These are phyloP conservation scores for Boloria selene DNA, from an alignment of 2,888 invertebrate genomes.

Conservation along the genomic window DNA sequence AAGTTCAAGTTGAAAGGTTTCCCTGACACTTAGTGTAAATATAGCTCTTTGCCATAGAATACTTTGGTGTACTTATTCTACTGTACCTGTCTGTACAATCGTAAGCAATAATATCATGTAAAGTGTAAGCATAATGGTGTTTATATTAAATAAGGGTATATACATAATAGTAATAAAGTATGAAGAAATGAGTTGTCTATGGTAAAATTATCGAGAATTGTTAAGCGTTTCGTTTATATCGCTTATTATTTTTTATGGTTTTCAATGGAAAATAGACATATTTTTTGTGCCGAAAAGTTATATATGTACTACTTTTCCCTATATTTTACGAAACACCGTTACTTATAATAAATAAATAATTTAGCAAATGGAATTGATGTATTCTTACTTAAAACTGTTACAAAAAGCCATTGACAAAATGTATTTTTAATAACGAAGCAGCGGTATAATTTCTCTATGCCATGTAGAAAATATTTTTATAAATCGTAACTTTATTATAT, in stretches of 20 bases:
- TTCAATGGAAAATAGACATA: background rate
- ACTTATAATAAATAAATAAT: background rate
- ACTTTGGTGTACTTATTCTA: conserved; percentile 6
- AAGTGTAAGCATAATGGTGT: background rate
- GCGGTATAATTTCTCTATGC: conserved; percentile 6
- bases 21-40: background rate
- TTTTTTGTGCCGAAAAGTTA: background rate
- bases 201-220: too few relatives aligned
- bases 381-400: conserved; percentile 3
- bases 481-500: conserved; percentile 7
- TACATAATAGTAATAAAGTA: too few relatives aligned
- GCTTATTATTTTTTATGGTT: background rate
- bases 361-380: conserved; percentile 15
- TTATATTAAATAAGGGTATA: background rate
- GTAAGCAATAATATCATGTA: conserved; percentile 11
- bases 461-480: conserved; percentile 14
- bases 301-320: too few relatives aligned
- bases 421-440: conserved; percentile 3
- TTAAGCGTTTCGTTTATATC: too few relatives aligned
- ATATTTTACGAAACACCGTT: background rate
- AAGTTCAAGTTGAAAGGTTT: background rate
- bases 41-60: conserved; percentile 9
- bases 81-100: conserved; percentile 17
- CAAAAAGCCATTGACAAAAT: background rate
- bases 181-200: too few relatives aligned